phyloP scores from a whole-genome alignment of 1,140 invertebrate genomes.

The Drosophila varians region DNA sequence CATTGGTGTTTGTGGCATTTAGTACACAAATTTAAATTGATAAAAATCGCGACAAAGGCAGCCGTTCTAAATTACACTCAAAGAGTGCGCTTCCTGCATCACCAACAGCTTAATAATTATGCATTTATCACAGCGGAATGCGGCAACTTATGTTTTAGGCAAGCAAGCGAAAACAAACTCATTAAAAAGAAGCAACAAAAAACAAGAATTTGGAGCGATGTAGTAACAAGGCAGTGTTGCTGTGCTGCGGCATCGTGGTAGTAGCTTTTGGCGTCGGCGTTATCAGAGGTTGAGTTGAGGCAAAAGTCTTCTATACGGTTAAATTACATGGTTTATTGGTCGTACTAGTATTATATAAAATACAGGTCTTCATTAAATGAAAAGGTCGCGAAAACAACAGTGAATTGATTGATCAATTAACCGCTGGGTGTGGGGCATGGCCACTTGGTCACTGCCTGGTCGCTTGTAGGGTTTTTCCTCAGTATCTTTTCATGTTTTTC shows the following conservation, averaged over 20 bases:
- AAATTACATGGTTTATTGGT: conserved; percentile 7
- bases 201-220: conserved; percentile 40
- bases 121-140: conserved; percentile 10
- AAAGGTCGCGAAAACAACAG: conserved; percentile 55
- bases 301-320: conserved; percentile 1
- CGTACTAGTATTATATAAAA: conserved; percentile 44
- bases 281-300: conserved; percentile 20
- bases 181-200: conserved; percentile 43
- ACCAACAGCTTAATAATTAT: conserved; percentile 27
- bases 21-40: conserved; percentile 77
- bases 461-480: conserved; percentile 30
- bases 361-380: conserved; percentile 40
- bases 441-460: not conserved
- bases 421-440: not conserved
- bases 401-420: conserved; percentile 67
- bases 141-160: not conserved
- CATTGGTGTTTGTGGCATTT: conserved; percentile 53
- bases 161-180: conserved; percentile 41
- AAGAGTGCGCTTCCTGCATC: conserved; percentile 6
- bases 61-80: conserved; percentile 27
- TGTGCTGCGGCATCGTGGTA: conserved; percentile 18
- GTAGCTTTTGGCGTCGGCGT: conserved; percentile 8
- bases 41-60: conserved; percentile 62
- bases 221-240: conserved; percentile 70
- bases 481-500: conserved; percentile 18